A percentile compares a stretch with the other conserved stretches of the same genome.
Evolutionary conservation across 2,113 vertebrate genomes (phyloP).

Genomic region (Chloebia gouldiae): DNA sequence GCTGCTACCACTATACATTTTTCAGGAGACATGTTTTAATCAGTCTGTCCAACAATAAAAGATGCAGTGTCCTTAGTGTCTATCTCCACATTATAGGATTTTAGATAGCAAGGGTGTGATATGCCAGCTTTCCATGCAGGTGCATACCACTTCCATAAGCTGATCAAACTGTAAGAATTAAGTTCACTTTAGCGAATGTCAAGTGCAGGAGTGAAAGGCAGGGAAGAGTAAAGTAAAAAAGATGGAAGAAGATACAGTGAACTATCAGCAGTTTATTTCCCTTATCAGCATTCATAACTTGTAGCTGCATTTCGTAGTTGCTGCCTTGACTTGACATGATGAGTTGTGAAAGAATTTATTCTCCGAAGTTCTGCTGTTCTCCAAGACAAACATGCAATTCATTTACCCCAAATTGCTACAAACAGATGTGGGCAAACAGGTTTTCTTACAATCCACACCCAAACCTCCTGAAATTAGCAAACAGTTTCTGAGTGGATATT

Average conservation of each 20-base stretch:
- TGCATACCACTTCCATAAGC: not conserved
- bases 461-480: not conserved
- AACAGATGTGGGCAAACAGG: not conserved
- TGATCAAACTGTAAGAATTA: not conserved
- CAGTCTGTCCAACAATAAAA: not conserved
- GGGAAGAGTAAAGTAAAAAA: not conserved
- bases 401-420: not conserved
- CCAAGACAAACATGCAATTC: not conserved
- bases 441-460: not conserved
- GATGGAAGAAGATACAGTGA: not conserved
- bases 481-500: not conserved
- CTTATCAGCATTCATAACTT: not conserved
- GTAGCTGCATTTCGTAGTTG: not conserved
- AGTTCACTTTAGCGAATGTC: not conserved
- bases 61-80: not conserved
- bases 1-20: not conserved
- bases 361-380: not conserved
- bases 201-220: fast-evolving
- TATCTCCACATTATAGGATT: not conserved
- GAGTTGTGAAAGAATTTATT: not conserved
- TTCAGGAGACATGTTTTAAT: not conserved
- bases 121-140: not conserved
- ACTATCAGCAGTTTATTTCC: not conserved
- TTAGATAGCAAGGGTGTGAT: not conserved
- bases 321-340: not conserved